phyloP scores from a whole-genome alignment of 2,797 vertebrate genomes.

The Sebastes diaconus region DNA sequence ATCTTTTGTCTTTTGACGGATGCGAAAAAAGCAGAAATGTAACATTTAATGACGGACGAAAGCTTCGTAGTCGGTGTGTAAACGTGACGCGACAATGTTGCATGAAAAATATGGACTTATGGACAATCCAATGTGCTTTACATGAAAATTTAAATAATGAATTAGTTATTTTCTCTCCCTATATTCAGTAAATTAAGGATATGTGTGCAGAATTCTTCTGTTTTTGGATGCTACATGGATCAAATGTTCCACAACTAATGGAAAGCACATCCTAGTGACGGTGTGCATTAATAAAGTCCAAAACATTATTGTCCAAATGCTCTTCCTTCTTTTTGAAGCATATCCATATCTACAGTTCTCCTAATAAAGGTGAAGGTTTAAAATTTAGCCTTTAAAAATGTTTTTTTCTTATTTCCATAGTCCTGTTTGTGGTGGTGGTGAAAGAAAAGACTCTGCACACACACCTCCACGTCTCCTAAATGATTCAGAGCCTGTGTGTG shows the following conservation, averaged over 20 bases:
- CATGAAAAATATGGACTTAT: background rate
- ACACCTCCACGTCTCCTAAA: slow-evolving; percentile 1
- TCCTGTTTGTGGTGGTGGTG: background rate
- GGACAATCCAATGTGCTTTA: background rate
- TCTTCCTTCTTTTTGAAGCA: no score
- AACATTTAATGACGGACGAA: background rate
- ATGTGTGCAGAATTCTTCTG: background rate
- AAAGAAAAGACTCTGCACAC: background rate
- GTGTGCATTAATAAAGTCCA: background rate
- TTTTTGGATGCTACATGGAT: background rate
- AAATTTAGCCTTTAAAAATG: background rate
- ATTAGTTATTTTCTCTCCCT: background rate
- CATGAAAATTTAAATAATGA: rapidly evolving
- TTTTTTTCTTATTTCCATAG: background rate
- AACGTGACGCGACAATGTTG: background rate
- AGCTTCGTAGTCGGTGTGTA: background rate
- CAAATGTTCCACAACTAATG: background rate
- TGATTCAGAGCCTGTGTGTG: slow-evolving; percentile 25
- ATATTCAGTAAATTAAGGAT: background rate
- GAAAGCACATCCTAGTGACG: background rate
- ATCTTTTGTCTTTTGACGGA: no score
- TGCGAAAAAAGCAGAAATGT: background rate
- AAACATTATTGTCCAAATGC: background rate
- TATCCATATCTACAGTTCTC: background rate
- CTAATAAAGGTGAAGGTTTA: background rate